Conservation (phyloP, 2,113 vertebrate species). For the Fregata magnificens region DNA sequence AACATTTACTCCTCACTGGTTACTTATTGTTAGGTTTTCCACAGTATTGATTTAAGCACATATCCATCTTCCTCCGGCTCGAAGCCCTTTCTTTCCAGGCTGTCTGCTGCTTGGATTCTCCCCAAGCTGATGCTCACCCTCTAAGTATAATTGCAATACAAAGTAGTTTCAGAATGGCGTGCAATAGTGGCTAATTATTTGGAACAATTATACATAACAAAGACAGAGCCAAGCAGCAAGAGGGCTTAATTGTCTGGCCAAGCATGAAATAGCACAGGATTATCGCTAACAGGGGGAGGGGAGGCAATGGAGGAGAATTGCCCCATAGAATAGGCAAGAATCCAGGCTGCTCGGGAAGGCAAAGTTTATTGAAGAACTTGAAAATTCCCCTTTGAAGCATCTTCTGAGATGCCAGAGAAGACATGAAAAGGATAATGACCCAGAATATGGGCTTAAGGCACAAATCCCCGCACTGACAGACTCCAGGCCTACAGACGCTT, state of each 20-base stretch:
- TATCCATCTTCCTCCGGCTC: not conserved
- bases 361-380: slow-evolving; percentile 63
- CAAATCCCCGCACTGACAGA: slow-evolving; percentile 33
- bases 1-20: not conserved
- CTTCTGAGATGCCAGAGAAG: slow-evolving; percentile 52
- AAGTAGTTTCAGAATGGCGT: slow-evolving; percentile 54
- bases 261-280: slow-evolving; percentile 70
- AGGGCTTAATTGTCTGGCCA: slow-evolving; percentile 69
- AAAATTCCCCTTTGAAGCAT: slow-evolving; percentile 56
- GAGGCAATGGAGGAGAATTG: slow-evolving; percentile 30
- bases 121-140: slow-evolving; percentile 35
- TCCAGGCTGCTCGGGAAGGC: slow-evolving; percentile 29
- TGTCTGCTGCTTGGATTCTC: slow-evolving; percentile 48
- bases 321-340: slow-evolving; percentile 62
- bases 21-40: not conserved
- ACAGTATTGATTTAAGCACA: not conserved
- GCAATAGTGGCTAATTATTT: slow-evolving; percentile 69
- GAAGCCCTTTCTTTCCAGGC: slow-evolving; percentile 29
- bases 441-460: slow-evolving; percentile 56
- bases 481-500: slow-evolving; percentile 34
- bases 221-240: slow-evolving; percentile 66
- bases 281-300: slow-evolving; percentile 64
- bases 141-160: slow-evolving; percentile 62
- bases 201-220: slow-evolving; percentile 69
- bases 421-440: slow-evolving; percentile 63